Base-by-base conservation (phyloP, 1,140 invertebrate species). In the Globodera ellingtonae region DNA sequence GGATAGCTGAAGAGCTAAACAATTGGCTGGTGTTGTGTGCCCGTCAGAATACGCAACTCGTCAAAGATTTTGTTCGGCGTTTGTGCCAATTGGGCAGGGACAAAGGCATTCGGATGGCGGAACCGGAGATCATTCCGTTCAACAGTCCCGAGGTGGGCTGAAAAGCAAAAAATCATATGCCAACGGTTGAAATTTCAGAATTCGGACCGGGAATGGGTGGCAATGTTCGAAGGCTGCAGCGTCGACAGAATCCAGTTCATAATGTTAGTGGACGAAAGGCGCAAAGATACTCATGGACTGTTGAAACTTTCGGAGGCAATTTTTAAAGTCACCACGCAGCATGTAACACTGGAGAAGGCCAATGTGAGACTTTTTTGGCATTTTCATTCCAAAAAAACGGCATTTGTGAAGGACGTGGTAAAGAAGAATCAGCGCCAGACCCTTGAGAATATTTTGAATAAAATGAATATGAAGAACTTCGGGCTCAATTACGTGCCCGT, bases 361-460 rank as follows among this genome's bases (percentile, higher is more conserved):
- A 21, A 24, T 24, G 75, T 77, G 21, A 67, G n/a, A 35, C n/a
- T 6, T 35, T 35, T 35, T 35, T n/a, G 35, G 35, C 35, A 35
- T 35, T 35, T 35, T 35, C 2, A 1, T 35, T 1, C 2, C 35
- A 0, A 6, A 15, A 4, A 46, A 74, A 56, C 52, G 21, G 24
- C 59, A 56, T 75, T 67, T n/a, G 46, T 77, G 48, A 44, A 35
- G 69, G 78, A 81, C 46, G 62, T 81, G 59, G 80, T 81, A 7
- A 44, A 56, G 13, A 70, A 81, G 59, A 81, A 81, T 56, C 78
- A 81, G 62, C 62, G 48, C 21, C 59, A 70, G 21, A 81, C 80
- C 13, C 24, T 81, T 3, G 80, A 79, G 21, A 81, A 81, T 18
- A 77, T 81, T 50, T 13, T 81, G 48, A 81, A 81, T 46, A 81